Evolutionary conservation across 2,888 invertebrate genomes (phyloP).

Genomic region (Boloria selene): DNA sequence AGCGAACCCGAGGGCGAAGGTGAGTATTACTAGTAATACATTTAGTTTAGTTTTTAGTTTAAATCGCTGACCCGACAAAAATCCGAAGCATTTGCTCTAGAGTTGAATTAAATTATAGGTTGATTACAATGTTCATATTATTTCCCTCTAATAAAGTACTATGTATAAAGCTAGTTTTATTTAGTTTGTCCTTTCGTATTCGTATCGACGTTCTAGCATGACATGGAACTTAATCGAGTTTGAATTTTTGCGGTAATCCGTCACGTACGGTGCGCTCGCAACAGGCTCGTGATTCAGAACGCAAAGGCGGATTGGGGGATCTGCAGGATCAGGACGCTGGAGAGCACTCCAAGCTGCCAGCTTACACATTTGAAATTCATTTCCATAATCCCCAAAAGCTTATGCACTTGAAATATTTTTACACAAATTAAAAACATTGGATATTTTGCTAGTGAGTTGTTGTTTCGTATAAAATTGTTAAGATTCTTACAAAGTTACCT

Average conservation of each 20-base stretch:
- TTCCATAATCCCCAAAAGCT: not conserved
- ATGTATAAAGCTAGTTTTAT: not conserved
- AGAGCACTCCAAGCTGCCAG: not conserved
- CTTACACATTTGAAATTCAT: not conserved
- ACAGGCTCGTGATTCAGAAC: not conserved
- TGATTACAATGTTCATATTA: too few species aligned
- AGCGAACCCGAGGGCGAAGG: too few species aligned
- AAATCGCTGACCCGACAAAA: too few species aligned
- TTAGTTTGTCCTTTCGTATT: not conserved
- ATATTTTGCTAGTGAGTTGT: too few species aligned
- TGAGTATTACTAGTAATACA: too few species aligned
- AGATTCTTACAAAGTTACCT: too few species aligned
- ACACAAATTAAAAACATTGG: too few species aligned
- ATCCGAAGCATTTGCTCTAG: too few species aligned
- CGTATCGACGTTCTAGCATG: not conserved
- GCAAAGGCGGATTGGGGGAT: constrained; percentile 9
- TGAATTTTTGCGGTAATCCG: constrained; percentile 4
- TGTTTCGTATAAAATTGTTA: too few species aligned
- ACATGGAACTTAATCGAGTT: constrained; percentile 1
- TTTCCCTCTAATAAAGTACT: not conserved
- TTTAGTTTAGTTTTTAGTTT: too few species aligned
- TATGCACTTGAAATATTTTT: too few species aligned
- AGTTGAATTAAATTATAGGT: too few species aligned
- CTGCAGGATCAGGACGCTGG: not conserved
- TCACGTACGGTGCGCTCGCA: constrained; percentile 4